Percentiles rank a stretch among this genome's conserved stretches.
Evolutionary conservation across 2,888 invertebrate genomes (phyloP).

Genomic region (Tromatobia lineatoria): DNA sequence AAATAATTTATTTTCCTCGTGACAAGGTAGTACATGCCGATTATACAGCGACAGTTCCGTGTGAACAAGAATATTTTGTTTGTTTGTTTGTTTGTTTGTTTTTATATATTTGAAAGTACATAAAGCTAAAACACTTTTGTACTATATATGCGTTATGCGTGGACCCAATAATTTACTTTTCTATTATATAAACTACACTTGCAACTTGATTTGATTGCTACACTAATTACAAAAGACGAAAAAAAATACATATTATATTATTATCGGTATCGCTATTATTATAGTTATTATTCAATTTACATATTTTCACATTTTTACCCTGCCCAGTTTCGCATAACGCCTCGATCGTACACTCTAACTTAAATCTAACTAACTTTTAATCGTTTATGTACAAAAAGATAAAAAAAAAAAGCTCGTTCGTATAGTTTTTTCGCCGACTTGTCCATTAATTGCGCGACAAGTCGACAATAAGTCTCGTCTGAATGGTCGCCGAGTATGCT

Average conservation of each 20-base stretch:
- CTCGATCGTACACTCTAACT: slow-evolving; percentile 40
- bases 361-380: slow-evolving; percentile 39
- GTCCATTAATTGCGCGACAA: slow-evolving; percentile 8
- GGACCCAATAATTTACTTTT: slow-evolving; percentile 81
- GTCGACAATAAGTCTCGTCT: slow-evolving; percentile 3
- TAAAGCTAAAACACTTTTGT: slow-evolving; percentile 84
- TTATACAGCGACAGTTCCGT: slow-evolving; percentile 66
- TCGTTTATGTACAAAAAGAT: slow-evolving; percentile 68
- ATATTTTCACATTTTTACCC: slow-evolving; percentile 80
- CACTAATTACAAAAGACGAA: slow-evolving; percentile 77
- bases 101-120: slow-evolving; percentile 72
- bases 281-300: slow-evolving; percentile 77
- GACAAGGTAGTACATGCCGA: slow-evolving; percentile 76
- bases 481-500: neutral
- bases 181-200: slow-evolving; percentile 72
- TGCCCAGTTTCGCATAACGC: slow-evolving; percentile 73
- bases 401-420: slow-evolving; percentile 64
- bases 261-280: slow-evolving; percentile 28
- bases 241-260: slow-evolving; percentile 65
- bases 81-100: slow-evolving; percentile 28
- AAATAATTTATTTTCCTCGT: slow-evolving; percentile 76
- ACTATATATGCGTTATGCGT: slow-evolving; percentile 78
- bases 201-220: slow-evolving; percentile 71
- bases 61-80: slow-evolving; percentile 50
- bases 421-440: slow-evolving; percentile 36